These are phyloP conservation scores for Spizella passerina DNA, from an alignment of 2,797 vertebrate genomes.

Conservation along the genomic window DNA sequence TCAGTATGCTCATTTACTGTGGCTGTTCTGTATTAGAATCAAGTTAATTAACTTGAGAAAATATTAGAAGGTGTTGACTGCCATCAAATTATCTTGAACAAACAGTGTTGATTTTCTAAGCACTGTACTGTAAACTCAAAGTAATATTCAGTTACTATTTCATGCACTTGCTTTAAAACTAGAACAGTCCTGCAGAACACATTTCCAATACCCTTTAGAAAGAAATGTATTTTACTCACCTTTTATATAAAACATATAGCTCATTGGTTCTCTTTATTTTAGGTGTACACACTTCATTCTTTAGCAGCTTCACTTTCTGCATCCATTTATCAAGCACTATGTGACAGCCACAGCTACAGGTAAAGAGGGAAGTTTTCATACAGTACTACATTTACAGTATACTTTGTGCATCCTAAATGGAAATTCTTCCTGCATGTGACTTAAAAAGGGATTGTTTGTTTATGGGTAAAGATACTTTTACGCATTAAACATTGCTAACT, in stretches of 20 bases:
- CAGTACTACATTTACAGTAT: not conserved
- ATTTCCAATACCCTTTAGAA: not conserved
- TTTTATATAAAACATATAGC: not conserved
- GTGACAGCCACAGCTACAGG: slow-evolving; percentile 99
- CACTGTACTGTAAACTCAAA: not conserved
- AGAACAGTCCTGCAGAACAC: not conserved
- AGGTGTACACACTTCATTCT: slow-evolving; percentile 94
- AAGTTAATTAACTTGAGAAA: not conserved
- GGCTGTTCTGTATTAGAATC: not conserved
- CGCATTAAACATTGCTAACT: not conserved
- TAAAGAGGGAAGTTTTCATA: slow-evolving; percentile 65
- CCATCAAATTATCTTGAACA: not conserved
- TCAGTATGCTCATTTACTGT: not conserved
- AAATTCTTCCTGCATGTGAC: not conserved
- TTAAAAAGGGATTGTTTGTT: not conserved
- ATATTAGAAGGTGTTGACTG: not conserved
- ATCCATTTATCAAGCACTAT: slow-evolving; percentile 96
- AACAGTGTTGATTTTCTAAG: not conserved
- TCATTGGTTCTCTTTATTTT: slow-evolving; percentile 58
- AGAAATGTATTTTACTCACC: not conserved
- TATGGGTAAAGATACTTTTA: not conserved
- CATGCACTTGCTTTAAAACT: not conserved
- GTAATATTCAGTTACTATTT: not conserved
- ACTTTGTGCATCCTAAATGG: not conserved
- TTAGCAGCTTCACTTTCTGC: slow-evolving; percentile 96